phyloP scores from a whole-genome alignment of 2,113 vertebrate genomes.

The Trichomycterus rosablanca region DNA sequence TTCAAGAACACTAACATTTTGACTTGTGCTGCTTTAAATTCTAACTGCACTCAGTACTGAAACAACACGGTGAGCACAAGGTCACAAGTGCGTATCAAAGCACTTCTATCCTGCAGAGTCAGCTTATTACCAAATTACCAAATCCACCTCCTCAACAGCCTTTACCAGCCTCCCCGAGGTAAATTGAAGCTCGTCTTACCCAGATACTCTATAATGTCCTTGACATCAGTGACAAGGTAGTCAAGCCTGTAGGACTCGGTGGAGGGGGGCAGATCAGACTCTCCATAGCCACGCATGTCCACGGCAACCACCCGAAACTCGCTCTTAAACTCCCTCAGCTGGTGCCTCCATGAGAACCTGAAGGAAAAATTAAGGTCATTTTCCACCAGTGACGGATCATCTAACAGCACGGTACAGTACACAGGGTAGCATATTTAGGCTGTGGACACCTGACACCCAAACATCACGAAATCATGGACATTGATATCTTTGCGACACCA shows the following conservation, averaged over 20 bases:
- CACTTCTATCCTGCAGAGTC: too few relatives aligned
- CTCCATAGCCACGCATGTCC: slow-evolving; percentile 93
- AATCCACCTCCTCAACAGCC: background rate
- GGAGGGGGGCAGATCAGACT: slow-evolving; percentile 84
- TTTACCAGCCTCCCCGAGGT: slow-evolving; percentile 11
- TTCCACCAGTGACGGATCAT: background rate
- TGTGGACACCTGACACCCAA: too few relatives aligned
- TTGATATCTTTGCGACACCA: too few relatives aligned
- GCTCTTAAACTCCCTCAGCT: slow-evolving; percentile 94
- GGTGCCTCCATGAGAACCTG: slow-evolving; percentile 98
- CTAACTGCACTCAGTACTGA: background rate
- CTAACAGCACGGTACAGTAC: too few relatives aligned
- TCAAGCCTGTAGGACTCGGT: slow-evolving; percentile 84
- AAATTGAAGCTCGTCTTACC: slow-evolving; percentile 65
- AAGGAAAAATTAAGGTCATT: background rate
- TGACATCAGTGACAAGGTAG: slow-evolving; percentile 87
- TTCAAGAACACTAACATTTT: too few relatives aligned
- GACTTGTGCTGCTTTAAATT: too few relatives aligned
- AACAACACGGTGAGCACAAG: slow-evolving; percentile 12
- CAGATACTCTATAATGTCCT: slow-evolving; percentile 93
- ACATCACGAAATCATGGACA: too few relatives aligned
- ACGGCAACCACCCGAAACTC: slow-evolving; percentile 93
- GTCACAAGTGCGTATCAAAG: slow-evolving; percentile 12
- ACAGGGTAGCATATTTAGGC: too few relatives aligned
- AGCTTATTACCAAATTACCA: slow-evolving; percentile 18